Conservation (phyloP, 2,888 invertebrate species). For the Ephialtes manifestator region DNA sequence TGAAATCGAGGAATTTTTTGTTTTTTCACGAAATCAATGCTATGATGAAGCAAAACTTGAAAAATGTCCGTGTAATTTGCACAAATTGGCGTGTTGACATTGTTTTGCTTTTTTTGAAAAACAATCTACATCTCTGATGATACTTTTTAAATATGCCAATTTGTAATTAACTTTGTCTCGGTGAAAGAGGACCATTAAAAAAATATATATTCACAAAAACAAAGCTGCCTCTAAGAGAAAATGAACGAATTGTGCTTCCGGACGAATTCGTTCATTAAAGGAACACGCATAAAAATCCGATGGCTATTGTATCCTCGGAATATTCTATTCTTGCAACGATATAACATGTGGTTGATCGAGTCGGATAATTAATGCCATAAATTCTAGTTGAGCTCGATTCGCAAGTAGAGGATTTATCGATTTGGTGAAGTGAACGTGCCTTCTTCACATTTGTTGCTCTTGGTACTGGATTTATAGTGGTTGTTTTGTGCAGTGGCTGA, state of each 20-base stretch:
- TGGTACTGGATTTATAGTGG: background rate
- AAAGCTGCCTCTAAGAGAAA: too few relatives aligned
- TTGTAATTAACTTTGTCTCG: too few relatives aligned
- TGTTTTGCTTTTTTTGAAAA: too few relatives aligned
- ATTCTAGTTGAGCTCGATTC: slow-evolving; percentile 72
- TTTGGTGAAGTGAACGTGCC: slow-evolving; percentile 56
- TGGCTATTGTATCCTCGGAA: background rate
- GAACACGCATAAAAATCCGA: background rate
- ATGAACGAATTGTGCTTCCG: slow-evolving; percentile 5
- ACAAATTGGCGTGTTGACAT: too few relatives aligned
- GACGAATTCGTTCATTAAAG: background rate
- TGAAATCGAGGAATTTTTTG: too few relatives aligned
- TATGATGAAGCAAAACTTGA: too few relatives aligned
- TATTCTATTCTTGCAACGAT: background rate
- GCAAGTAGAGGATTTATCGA: slow-evolving; percentile 76
- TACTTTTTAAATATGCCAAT: too few relatives aligned
- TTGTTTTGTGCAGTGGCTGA: slow-evolving; percentile 30
- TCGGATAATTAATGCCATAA: slow-evolving; percentile 78
- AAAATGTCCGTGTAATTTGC: too few relatives aligned
- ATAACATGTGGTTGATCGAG: slow-evolving; percentile 32
- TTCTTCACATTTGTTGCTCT: slow-evolving; percentile 30
- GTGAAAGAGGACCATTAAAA: too few relatives aligned
- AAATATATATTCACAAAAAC: too few relatives aligned
- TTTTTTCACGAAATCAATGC: too few relatives aligned
- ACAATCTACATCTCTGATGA: too few relatives aligned